These are phyloP conservation scores for Threskiornis aethiopicus DNA, from an alignment of 2,797 vertebrate genomes.

Conservation along the genomic window DNA sequence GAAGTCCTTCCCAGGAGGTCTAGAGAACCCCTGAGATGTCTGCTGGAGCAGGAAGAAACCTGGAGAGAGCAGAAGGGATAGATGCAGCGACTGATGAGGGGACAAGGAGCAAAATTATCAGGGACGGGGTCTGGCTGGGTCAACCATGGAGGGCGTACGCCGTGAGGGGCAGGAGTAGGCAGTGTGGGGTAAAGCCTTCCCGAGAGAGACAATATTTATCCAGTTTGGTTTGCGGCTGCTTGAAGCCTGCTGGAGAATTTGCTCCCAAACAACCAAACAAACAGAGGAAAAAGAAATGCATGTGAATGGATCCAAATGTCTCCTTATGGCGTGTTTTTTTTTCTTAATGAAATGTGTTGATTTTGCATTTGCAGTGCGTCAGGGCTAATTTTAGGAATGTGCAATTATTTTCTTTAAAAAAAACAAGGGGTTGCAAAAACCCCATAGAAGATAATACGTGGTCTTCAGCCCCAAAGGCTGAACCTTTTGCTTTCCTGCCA, in stretches of 20 bases:
- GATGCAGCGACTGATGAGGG: too few species aligned
- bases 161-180: background rate
- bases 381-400: background rate
- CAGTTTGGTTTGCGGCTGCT: background rate
- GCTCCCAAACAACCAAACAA: conserved; percentile 34
- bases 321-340: background rate
- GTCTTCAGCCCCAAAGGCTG: background rate
- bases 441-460: background rate
- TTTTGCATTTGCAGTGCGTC: background rate
- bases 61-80: background rate
- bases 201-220: background rate
- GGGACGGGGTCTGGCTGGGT: background rate
- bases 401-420: background rate
- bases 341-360: background rate
- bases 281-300: background rate
- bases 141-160: rapidly evolving
- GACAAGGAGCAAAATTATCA: background rate
- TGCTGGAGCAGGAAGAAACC: background rate
- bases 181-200: background rate
- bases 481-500: background rate
- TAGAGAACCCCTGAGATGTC: background rate
- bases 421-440: background rate
- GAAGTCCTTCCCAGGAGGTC: background rate
- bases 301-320: conserved; percentile 26
- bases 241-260: background rate